Conservation (phyloP, 2,888 invertebrate genomes). For the Hirtodrosophila duncani region DNA sequence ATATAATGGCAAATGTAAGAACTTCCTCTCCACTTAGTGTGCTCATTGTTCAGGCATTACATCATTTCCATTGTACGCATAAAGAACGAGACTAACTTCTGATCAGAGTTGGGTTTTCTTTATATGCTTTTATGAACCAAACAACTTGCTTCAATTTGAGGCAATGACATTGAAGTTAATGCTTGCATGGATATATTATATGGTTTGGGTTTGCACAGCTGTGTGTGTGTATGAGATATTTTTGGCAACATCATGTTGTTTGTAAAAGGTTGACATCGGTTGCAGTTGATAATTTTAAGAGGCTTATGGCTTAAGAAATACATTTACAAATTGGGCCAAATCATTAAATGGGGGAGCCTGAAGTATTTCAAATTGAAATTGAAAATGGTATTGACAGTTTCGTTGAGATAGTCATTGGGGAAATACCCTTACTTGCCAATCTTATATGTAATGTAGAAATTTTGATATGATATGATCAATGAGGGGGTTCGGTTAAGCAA, state of each 20-base stretch:
- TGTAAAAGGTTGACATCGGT: conserved; percentile 8
- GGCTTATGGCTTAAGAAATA: too few relatives aligned
- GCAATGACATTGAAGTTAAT: conserved; percentile 53
- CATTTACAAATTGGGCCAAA: too few relatives aligned
- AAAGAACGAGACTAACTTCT: conserved; percentile 36
- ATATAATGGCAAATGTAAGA: too few relatives aligned
- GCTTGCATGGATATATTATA: conserved; percentile 19
- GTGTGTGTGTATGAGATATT: conserved; percentile 13
- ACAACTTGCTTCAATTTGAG: conserved; percentile 38
- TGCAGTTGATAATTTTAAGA: conserved; percentile 25
- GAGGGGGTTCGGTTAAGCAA: too few relatives aligned
- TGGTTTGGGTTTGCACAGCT: conserved; percentile 38
- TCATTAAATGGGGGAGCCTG: too few relatives aligned
- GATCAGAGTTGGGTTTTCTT: not conserved
- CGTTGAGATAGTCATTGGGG: too few relatives aligned
- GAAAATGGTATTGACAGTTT: too few relatives aligned
- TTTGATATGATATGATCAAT: too few relatives aligned
- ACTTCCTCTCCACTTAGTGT: conserved; percentile 4
- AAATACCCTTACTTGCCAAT: too few relatives aligned
- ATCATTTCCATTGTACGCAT: conserved; percentile 55
- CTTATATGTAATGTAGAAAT: too few relatives aligned
- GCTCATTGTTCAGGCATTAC: conserved; percentile 47
- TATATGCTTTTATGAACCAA: conserved; percentile 13
- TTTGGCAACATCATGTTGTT: conserved; percentile 30
- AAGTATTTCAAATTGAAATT: too few relatives aligned